A percentile compares a stretch with the other conserved stretches of the same genome.
Evolutionary conservation across 2,888 invertebrate species (phyloP).

Genomic region (Netelia inedita): DNA sequence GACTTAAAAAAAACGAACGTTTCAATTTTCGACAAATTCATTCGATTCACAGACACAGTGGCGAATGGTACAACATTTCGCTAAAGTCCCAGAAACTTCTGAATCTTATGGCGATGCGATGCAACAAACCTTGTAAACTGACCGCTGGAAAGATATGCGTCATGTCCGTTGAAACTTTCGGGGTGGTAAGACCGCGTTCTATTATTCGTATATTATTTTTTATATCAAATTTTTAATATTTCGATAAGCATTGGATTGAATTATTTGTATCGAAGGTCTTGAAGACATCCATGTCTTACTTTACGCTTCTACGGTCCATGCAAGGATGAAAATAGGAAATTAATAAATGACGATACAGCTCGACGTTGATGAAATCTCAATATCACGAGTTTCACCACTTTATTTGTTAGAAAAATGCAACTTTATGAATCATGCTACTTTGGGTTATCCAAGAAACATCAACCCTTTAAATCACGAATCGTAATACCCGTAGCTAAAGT

Average conservation of each 20-base stretch:
- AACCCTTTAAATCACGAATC: no score
- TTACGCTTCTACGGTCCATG: constrained; percentile 43
- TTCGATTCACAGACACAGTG: constrained; percentile 11
- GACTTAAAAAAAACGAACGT: not conserved
- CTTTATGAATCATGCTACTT: no score
- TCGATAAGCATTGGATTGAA: not conserved
- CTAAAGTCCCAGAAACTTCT: constrained; percentile 31
- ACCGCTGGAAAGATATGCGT: constrained; percentile 41
- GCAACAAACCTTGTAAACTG: constrained; percentile 39
- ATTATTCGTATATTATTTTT: not conserved
- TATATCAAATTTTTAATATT: not conserved
- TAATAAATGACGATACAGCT: not conserved
- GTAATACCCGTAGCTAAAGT: no score
- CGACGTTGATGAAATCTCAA: not conserved
- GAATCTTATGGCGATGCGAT: constrained; percentile 44
- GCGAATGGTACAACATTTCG: constrained; percentile 17
- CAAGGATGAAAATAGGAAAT: constrained; percentile 3
- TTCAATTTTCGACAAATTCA: no score
- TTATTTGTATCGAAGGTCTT: constrained; percentile 24
- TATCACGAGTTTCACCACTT: no score
- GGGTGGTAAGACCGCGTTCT: constrained; percentile 10
- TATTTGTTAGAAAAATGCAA: no score
- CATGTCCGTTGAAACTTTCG: constrained; percentile 43
- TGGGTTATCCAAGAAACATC: no score
- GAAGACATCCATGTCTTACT: constrained; percentile 59